These are phyloP conservation scores for Saxidomus purpurata DNA, from an alignment of 1,140 invertebrate species.

Conservation along the genomic window DNA sequence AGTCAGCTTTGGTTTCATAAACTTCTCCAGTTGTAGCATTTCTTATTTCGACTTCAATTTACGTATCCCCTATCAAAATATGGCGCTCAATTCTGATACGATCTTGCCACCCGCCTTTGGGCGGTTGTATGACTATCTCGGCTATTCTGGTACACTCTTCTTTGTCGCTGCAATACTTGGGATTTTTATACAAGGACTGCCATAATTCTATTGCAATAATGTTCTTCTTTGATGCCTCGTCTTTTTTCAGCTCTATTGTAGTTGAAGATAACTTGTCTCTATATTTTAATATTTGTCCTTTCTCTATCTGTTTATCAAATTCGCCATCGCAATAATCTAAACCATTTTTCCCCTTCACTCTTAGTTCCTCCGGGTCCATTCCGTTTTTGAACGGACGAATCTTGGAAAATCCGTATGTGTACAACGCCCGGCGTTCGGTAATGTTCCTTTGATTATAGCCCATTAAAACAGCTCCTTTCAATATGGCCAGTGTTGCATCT, in stretches of 20 bases:
- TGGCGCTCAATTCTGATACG: background rate
- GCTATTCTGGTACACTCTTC: background rate
- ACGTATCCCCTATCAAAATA: background rate
- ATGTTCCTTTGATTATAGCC: conserved; percentile 28
- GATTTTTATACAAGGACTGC: background rate
- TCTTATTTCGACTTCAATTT: background rate
- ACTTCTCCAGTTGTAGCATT: too few relatives aligned
- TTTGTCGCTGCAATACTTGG: conserved; percentile 14
- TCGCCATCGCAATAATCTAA: background rate
- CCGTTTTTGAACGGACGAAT: background rate
- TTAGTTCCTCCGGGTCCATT: background rate
- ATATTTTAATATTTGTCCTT: conserved; percentile 19
- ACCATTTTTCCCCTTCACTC: background rate
- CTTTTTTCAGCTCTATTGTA: background rate
- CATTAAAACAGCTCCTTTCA: conserved; percentile 47
- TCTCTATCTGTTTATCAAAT: conserved; percentile 39
- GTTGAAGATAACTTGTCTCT: background rate
- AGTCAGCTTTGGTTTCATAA: too few relatives aligned
- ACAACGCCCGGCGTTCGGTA: background rate
- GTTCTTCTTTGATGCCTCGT: background rate
- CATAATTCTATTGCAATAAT: background rate
- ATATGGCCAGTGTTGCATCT: conserved; percentile 9
- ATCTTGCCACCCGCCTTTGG: conserved; percentile 17
- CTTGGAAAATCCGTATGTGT: conserved; percentile 33
- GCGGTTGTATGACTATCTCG: conserved; percentile 34